Conservation (phyloP, 2,888 invertebrate species). For the Campopleginae sp. region DNA sequence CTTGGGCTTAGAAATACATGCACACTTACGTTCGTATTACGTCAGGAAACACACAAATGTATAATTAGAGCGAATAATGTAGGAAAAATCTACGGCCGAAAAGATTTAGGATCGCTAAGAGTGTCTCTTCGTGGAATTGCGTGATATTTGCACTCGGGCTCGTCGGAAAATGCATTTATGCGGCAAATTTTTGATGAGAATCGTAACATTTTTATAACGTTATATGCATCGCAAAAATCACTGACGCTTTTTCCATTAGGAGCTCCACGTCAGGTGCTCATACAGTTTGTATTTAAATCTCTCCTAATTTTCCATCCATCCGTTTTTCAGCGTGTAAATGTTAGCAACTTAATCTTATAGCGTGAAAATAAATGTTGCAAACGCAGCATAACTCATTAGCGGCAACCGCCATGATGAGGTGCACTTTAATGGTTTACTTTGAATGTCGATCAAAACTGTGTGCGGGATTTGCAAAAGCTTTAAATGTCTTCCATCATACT, state of each 20-base stretch:
- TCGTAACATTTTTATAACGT: background rate
- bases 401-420: background rate
- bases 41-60: background rate
- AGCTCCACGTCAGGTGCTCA: background rate
- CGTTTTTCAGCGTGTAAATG: background rate
- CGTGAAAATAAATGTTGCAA: background rate
- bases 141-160: no score
- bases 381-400: constrained; percentile 24
- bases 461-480: background rate
- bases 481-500: constrained; percentile 23
- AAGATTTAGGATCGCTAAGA: no score
- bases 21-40: background rate
- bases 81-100: background rate
- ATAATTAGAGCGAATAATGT: background rate
- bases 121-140: no score
- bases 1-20: background rate
- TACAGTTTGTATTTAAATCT: background rate
- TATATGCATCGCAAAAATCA: background rate
- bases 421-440: constrained; percentile 34
- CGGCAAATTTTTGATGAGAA: background rate
- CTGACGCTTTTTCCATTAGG: background rate
- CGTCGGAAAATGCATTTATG: background rate
- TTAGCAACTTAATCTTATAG: background rate
- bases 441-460: constrained; percentile 17
- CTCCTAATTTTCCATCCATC: background rate